These are phyloP conservation scores for Poecile montanus DNA, from an alignment of 2,797 vertebrate genomes.

Conservation along the genomic window DNA sequence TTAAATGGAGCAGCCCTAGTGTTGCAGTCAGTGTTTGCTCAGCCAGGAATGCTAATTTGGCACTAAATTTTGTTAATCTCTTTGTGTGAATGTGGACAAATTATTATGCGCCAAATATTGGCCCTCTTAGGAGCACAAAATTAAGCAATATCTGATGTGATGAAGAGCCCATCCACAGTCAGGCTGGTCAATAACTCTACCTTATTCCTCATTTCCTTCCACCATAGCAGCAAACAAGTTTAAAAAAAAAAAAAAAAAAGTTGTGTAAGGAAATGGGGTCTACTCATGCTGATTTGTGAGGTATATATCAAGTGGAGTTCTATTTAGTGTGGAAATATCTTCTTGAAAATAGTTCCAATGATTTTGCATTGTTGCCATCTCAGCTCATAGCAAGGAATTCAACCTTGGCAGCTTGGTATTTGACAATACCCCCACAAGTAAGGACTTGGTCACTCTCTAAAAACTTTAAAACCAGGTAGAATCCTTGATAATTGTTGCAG, in stretches of 20 bases:
- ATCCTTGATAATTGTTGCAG: background rate
- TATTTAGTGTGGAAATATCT: background rate
- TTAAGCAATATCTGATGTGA: background rate
- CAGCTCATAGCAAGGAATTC: background rate
- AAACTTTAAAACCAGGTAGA: background rate
- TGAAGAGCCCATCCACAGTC: background rate
- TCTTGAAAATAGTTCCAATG: background rate
- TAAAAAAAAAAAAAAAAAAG: background rate
- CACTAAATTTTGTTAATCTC: background rate
- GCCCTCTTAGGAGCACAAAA: background rate
- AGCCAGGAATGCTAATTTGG: background rate
- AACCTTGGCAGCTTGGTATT: background rate
- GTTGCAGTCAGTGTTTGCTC: background rate
- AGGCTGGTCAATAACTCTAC: background rate
- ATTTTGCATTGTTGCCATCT: background rate
- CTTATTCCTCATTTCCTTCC: background rate
- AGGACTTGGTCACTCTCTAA: background rate
- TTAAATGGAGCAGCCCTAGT: background rate
- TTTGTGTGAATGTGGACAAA: background rate
- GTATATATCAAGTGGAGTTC: background rate
- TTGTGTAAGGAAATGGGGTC: accelerated
- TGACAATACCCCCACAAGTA: background rate
- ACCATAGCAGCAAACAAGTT: background rate
- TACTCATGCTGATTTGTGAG: background rate
- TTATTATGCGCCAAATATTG: background rate